Percentiles rank a stretch among this genome's conserved stretches.
Conservation (phyloP, 2,113 vertebrate species). For the Trematomus loennbergii region DNA sequence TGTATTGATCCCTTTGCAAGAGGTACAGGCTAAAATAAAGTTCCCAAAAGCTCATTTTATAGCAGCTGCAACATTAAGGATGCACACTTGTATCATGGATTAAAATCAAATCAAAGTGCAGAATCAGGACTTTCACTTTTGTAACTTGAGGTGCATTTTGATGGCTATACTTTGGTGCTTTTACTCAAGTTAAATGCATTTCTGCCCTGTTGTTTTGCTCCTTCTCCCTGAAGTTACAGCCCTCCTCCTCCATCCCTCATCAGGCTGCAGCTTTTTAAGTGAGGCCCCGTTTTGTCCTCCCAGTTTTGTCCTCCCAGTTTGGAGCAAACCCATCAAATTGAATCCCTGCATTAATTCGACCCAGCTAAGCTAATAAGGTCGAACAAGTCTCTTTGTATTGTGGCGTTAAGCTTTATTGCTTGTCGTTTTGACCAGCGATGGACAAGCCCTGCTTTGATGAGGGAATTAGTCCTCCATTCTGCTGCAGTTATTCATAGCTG, state of each 20-base stretch:
- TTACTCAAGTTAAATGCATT: too few relatives aligned
- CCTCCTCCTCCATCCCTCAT: slow-evolving; percentile 61
- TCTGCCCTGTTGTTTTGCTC: too few relatives aligned
- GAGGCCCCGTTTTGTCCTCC: slow-evolving; percentile 68
- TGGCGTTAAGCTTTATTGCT: slow-evolving; percentile 99
- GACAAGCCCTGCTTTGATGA: slow-evolving; percentile 99
- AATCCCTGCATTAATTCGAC: slow-evolving; percentile 98
- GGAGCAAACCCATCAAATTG: slow-evolving; percentile 73
- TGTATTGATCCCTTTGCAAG: too few relatives aligned
- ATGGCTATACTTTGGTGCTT: too few relatives aligned
- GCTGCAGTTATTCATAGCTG: slow-evolving; percentile 99
- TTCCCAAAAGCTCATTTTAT: too few relatives aligned
- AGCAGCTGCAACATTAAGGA: too few relatives aligned
- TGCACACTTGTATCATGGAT: too few relatives aligned
- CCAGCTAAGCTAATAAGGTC: slow-evolving; percentile 99
- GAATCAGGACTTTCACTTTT: too few relatives aligned
- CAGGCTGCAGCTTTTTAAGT: slow-evolving; percentile 89
- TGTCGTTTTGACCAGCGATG: slow-evolving; percentile 99
- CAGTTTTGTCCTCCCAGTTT: slow-evolving; percentile 70
- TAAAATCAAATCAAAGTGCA: too few relatives aligned
- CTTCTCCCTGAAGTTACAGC: slow-evolving; percentile 56
- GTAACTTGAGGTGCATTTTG: too few relatives aligned
- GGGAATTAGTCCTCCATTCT: slow-evolving; percentile 99
- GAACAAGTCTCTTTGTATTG: slow-evolving; percentile 92
- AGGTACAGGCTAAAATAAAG: too few relatives aligned